Evolutionary conservation across 1,140 invertebrate species (phyloP), one percentile per base, ranked within the genome.

Genomic region (Drosophila punjabiensis): DNA sequence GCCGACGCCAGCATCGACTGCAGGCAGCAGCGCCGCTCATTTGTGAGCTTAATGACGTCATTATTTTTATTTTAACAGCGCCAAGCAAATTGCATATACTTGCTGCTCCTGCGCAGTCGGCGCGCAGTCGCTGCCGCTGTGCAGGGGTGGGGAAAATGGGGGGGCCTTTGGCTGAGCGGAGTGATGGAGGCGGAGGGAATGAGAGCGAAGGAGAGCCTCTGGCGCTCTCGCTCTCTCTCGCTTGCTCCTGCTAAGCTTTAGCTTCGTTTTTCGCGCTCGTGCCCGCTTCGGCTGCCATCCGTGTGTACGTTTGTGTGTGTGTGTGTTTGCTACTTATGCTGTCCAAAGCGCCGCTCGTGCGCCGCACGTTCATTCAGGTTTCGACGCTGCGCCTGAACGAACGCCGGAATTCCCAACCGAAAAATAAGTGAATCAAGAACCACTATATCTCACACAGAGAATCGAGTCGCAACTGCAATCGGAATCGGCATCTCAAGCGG

Each of bases 1-100:
- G 48, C 41, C 39, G 61, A 20, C 16, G 78, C 50, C 20, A 35
- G 41, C 61, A 18, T 30, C 41, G 37, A 75, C 77, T 48, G 59
- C 58, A 43, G 56, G 70, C 82, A 87, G 84, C 83, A 73, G 81
- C 84, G 87, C 68, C 78, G 85, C 85, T 89, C 85, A 89, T 89
- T 89, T 89, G 85, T 89, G 85, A 82, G 79, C 85, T 82, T 89
- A 89, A 89, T 89, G 85, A 89, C 85, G 85, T 89, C 85, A 89
- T 89, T 89, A 89, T 89, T 89, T 89, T 89, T 89, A 90, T 89
- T 89, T 89, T 89, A 89, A 90, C 85, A 90, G 83, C 81, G 80
- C 81, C 65, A 70, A 68, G 75, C 71, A 81, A 60, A 71, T 82
- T 79, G 76, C 83, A 88, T 76, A 80, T 88, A 89, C 79, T 89